Evolutionary conservation across 2,113 vertebrate genomes (phyloP), one percentile per base, ranked within the genome.

Genomic region (Phasianus colchicus): DNA sequence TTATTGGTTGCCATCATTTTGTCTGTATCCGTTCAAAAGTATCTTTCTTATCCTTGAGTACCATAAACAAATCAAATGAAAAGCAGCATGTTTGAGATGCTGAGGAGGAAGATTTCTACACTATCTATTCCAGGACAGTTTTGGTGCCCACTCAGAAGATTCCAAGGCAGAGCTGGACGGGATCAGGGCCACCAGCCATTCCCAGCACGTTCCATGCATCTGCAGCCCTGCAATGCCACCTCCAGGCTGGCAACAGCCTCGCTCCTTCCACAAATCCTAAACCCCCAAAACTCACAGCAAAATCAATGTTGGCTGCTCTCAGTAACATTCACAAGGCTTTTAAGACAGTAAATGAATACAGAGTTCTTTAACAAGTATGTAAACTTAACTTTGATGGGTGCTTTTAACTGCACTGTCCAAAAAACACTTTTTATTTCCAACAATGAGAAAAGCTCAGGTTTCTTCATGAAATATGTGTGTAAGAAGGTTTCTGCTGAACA

Each of bases 161-260:
- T 8, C 60, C 6, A 19, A 20, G 18, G 2, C 32, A 25, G 32
- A 24, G 7, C 21, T 15, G 36, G 69, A 25, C 20, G 66, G 25
- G 36, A 40, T 64, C 5, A 9, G n/a, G 19, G 40, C 15, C 70
- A 38, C 13, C 72, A 52, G 43, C 10, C 57, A 66, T 47, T 20
- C 11, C 21, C 66, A 19, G 15, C 3, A 11, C 50, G 16, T 11
- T 27, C 22, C 36, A 5, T 66, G 13, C 8, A 48, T 84, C 5
- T 0, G 52, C 1, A 13, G 94, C 80, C 91, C 94, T 90, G 38
- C 86, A 76, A 69, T 94, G 95, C 93, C 96, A 96, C 88, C 96
- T 94, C 89, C 88, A 91, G 95, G 95, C 73, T 91, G 76, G 21
- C 32, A 95, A 57, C 63, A 66, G 93, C 85, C 36, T 58, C n/a